Conservation (phyloP, 1,140 invertebrate genomes). For the Drosophila bipectinata region DNA sequence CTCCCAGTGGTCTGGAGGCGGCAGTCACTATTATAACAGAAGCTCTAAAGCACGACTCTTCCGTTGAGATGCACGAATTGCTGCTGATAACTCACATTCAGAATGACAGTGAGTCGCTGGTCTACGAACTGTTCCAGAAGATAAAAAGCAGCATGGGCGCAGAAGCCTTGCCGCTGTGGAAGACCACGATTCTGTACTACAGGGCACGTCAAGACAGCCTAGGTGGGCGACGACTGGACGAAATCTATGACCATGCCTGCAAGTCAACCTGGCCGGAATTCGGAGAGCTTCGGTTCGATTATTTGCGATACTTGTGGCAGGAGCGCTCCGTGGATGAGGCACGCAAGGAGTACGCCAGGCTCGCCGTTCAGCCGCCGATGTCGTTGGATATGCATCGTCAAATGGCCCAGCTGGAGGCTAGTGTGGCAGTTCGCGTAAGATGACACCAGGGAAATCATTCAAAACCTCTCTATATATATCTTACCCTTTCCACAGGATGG, state of each 20-base stretch:
- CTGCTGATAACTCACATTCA: conserved; percentile 61
- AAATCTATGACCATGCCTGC: conserved; percentile 66
- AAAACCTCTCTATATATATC: neutral
- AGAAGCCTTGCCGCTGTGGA: conserved; percentile 53
- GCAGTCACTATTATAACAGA: conserved; percentile 61
- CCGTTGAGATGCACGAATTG: conserved; percentile 63
- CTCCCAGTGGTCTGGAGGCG: conserved; percentile 37
- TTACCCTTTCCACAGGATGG: conserved; percentile 28
- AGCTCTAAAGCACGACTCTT: conserved; percentile 49
- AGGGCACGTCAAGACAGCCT: conserved; percentile 41
- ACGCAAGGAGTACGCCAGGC: conserved; percentile 63
- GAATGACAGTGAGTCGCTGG: conserved; percentile 50
- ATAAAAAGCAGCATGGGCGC: conserved; percentile 47
- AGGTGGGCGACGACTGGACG: conserved; percentile 42
- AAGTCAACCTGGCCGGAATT: conserved; percentile 61
- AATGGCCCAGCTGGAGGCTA: conserved; percentile 68
- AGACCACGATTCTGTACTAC: conserved; percentile 63
- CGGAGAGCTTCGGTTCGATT: conserved; percentile 59
- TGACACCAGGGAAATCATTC: neutral
- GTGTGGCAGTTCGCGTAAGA: conserved; percentile 33
- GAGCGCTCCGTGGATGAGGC: conserved; percentile 60
- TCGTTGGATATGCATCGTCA: conserved; percentile 69
- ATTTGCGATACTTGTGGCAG: conserved; percentile 65
- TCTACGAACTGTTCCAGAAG: conserved; percentile 61
- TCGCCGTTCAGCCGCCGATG: conserved; percentile 67